Conservation (phyloP, 2,888 invertebrate genomes). For the Sphaerophoria taeniata region DNA sequence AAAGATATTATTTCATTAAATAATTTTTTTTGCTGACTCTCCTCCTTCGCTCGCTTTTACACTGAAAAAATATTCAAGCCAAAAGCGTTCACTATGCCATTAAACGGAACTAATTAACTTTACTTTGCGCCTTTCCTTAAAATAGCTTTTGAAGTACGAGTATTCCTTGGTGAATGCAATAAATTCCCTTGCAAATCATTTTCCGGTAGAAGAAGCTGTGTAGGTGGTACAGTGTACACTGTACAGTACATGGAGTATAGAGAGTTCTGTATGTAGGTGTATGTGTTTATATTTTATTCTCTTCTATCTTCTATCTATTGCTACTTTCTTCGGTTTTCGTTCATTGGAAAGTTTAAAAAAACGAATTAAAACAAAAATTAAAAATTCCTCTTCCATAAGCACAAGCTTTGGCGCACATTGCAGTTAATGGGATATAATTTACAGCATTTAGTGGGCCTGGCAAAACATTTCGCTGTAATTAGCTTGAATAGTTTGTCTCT, state of each 20-base stretch:
- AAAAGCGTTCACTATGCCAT: slow-evolving; percentile 2
- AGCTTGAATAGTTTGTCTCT: slow-evolving; percentile 43
- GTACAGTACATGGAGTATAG: too few species aligned
- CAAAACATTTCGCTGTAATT: slow-evolving; percentile 47
- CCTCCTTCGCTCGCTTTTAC: neutral
- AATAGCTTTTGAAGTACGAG: slow-evolving; percentile 17
- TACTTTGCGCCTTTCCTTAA: slow-evolving; percentile 14
- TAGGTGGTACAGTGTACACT: too few species aligned
- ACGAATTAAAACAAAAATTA: slow-evolving; percentile 34
- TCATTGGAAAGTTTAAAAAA: neutral
- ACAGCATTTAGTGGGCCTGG: slow-evolving; percentile 41
- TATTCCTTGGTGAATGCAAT: slow-evolving; percentile 30
- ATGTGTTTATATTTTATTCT: neutral
- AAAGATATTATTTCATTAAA: slow-evolving; percentile 18
- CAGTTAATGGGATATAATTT: slow-evolving; percentile 51
- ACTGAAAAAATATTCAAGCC: neutral
- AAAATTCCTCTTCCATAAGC: slow-evolving; percentile 33
- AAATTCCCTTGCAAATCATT: slow-evolving; percentile 37
- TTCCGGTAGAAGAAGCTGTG: neutral
- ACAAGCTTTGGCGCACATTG: slow-evolving; percentile 1
- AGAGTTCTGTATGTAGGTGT: neutral
- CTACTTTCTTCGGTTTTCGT: neutral
- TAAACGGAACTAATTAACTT: slow-evolving; percentile 30
- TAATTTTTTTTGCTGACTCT: neutral
- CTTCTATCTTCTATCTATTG: slow-evolving; percentile 9